Conservation (phyloP, 2,797 vertebrate species). For the Thalassophryne amazonica region DNA sequence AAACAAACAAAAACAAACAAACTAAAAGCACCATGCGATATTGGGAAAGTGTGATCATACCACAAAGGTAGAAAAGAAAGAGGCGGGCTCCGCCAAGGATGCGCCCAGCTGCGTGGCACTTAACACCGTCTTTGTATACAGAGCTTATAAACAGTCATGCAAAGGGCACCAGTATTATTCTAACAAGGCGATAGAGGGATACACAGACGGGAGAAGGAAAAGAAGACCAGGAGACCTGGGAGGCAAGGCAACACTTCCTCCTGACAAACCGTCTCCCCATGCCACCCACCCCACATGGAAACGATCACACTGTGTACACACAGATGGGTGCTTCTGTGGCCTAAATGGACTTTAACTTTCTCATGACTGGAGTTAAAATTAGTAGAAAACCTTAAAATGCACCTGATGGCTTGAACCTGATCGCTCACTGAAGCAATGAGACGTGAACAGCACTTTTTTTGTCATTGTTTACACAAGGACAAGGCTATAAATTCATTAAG, state of each 20-base stretch:
- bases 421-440: constrained; percentile 17
- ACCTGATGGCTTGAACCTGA: background rate
- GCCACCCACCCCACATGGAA: constrained; percentile 13
- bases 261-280: constrained; percentile 40
- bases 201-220: constrained; percentile 39
- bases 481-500: constrained; percentile 11
- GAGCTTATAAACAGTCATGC: constrained; percentile 99
- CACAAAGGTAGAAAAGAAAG: constrained; percentile 73
- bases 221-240: constrained; percentile 35
- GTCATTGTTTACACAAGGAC: no score
- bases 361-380: constrained; percentile 49
- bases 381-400: constrained; percentile 19
- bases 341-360: constrained; percentile 20
- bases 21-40: constrained; percentile 59
- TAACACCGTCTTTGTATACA: constrained; percentile 96
- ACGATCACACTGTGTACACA: constrained; percentile 19
- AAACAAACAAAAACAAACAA: constrained; percentile 21
- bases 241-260: constrained; percentile 34
- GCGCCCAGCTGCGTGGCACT: constrained; percentile 87
- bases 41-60: constrained; percentile 37
- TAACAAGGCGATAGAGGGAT: constrained; percentile 84
- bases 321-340: constrained; percentile 15
- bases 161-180: constrained; percentile 91
- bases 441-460: background rate
- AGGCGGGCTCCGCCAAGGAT: constrained; percentile 80